Conservation (phyloP, 2,888 invertebrate genomes). For the Psococerastis gibbosa region DNA sequence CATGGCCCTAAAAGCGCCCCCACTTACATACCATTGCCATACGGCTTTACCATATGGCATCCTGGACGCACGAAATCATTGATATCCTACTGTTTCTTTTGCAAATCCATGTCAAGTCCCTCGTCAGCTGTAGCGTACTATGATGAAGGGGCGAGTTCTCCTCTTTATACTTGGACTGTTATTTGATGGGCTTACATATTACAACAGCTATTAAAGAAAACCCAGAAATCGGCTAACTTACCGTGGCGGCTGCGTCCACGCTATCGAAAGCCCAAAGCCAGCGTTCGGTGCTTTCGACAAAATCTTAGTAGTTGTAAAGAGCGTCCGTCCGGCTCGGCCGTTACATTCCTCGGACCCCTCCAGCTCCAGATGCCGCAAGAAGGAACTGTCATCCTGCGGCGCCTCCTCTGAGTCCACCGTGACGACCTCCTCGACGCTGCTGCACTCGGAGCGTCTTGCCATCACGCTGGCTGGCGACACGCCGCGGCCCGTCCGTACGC, state of each 20-base stretch:
- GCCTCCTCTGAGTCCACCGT: conserved; percentile 6
- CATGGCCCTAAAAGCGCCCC: no score
- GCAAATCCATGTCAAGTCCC: no score
- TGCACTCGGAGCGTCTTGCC: conserved; percentile 6
- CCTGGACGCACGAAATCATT: no score
- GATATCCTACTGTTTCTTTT: no score
- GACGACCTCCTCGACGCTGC: conserved; percentile 10
- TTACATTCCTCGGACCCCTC: conserved; percentile 49
- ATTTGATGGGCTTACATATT: no score
- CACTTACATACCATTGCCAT: no score
- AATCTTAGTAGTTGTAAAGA: conserved; percentile 61
- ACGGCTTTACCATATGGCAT: no score
- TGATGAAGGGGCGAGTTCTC: no score
- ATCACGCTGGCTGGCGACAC: background rate
- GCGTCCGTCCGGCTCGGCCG: conserved; percentile 44
- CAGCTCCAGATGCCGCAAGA: conserved; percentile 50
- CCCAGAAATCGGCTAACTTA: no score
- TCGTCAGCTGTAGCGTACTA: no score
- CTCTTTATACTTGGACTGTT: no score
- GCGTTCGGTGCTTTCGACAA: conserved; percentile 27
- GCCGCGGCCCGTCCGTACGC: background rate
- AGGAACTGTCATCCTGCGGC: conserved; percentile 26
- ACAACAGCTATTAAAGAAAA: background rate
- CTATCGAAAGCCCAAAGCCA: conserved; percentile 73
- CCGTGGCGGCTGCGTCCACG: conserved; percentile 71